phyloP scores from a whole-genome alignment of 2,888 invertebrate species.

The Atethmia centrago region DNA sequence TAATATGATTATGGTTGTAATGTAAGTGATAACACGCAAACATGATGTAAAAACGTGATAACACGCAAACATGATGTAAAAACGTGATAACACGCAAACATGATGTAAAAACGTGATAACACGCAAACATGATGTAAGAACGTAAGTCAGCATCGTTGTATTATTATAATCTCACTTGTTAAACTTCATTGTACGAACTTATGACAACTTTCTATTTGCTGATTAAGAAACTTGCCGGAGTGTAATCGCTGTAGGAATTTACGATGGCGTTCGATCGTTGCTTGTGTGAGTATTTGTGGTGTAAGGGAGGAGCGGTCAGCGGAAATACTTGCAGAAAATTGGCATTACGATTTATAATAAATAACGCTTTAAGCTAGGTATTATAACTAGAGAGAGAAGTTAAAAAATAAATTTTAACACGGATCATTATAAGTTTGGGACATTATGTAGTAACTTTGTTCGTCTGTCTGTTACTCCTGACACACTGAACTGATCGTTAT shows the following conservation, averaged over 20 bases:
- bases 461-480: too few relatives aligned
- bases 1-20: neutral
- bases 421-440: too few relatives aligned
- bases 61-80: neutral
- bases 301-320: neutral
- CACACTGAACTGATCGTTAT: too few relatives aligned
- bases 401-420: too few relatives aligned
- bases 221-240: slow-evolving; percentile 70
- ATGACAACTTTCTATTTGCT: slow-evolving; percentile 68
- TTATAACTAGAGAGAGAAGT: too few relatives aligned
- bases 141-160: slow-evolving; percentile 8
- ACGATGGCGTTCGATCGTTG: slow-evolving; percentile 43
- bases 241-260: slow-evolving; percentile 65
- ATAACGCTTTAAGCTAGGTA: too few relatives aligned
- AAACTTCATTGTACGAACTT: slow-evolving; percentile 51
- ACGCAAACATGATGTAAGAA: slow-evolving; percentile 7
- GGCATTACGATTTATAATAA: too few relatives aligned
- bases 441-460: too few relatives aligned
- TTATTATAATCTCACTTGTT: slow-evolving; percentile 36
- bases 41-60: slow-evolving; percentile 5
- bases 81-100: slow-evolving; percentile 9
- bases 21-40: neutral
- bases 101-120: slow-evolving; percentile 9
- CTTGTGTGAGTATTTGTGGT: slow-evolving; percentile 38
- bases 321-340: neutral